Conservation (phyloP, 2,888 invertebrate genomes). For the Heliothis peltigera region DNA sequence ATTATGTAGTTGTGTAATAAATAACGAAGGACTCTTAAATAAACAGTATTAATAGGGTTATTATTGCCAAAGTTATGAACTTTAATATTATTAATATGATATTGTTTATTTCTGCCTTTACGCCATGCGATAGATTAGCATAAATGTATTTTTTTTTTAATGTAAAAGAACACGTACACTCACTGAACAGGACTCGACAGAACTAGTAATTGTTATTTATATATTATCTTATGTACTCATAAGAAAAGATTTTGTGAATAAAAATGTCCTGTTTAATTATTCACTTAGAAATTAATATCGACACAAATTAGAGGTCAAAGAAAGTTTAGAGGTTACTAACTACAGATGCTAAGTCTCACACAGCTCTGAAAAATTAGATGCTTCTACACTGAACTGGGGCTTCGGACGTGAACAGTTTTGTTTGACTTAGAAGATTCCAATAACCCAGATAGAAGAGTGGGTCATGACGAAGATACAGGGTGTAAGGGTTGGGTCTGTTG, state of each 20-base stretch:
- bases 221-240: conserved; percentile 56
- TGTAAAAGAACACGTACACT: conserved; percentile 84
- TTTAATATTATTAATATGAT: conserved; percentile 20
- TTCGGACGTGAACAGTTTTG: conserved; percentile 48
- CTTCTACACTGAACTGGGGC: conserved; percentile 58
- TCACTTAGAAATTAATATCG: conserved; percentile 69
- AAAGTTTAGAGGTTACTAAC: conserved; percentile 61
- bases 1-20: conserved; percentile 1
- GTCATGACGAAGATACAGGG: conserved; percentile 84
- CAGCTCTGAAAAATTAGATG: conserved; percentile 60
- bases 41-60: conserved; percentile 28
- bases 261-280: conserved; percentile 78
- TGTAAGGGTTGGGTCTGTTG: conserved; percentile 80
- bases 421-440: conserved; percentile 39
- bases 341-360: conserved; percentile 65
- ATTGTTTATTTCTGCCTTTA: conserved; percentile 21
- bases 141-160: conserved; percentile 32
- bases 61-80: conserved; percentile 30
- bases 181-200: conserved; percentile 59
- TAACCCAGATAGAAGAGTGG: conserved; percentile 64
- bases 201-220: conserved; percentile 60
- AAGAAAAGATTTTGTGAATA: conserved; percentile 73
- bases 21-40: conserved; percentile 43
- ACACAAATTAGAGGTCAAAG: conserved; percentile 46
- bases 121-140: conserved; percentile 49